phyloP scores from a whole-genome alignment of 2,888 invertebrate genomes.

The Odontocolon sp. region DNA sequence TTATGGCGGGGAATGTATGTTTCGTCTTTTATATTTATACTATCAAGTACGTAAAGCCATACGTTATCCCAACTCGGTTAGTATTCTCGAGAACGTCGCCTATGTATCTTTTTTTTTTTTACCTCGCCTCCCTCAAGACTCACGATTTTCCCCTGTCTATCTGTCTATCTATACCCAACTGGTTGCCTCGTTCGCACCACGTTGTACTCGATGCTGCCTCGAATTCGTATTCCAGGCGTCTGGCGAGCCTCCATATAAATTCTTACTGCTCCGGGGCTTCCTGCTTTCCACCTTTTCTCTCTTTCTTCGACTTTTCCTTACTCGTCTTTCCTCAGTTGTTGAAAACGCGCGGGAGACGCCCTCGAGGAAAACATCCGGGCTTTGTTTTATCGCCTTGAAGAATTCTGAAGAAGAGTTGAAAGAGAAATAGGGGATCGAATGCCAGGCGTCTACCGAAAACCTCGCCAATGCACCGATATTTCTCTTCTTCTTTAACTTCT shows the following conservation, averaged over 20 bases:
- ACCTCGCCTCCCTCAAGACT: background rate
- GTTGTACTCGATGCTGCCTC: background rate
- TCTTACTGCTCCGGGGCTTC: constrained; percentile 34
- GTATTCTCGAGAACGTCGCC: constrained; percentile 19
- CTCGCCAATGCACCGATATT: no score
- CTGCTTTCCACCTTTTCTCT: constrained; percentile 10
- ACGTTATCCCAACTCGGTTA: constrained; percentile 24
- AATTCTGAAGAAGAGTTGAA: background rate
- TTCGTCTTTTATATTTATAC: constrained; percentile 32
- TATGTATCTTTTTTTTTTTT: constrained; percentile 31
- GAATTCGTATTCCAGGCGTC: constrained; percentile 45
- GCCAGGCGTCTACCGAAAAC: no score
- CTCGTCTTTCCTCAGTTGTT: background rate
- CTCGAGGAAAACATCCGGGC: constrained; percentile 56
- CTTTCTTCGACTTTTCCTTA: background rate
- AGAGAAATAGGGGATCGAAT: no score
- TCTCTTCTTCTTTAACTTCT: no score
- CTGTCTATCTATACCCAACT: background rate
- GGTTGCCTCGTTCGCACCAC: constrained; percentile 15
- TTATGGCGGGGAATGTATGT: constrained; percentile 19
- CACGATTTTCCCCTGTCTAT: constrained; percentile 29
- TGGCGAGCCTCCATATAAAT: constrained; percentile 46
- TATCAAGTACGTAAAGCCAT: background rate
- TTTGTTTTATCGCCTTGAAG: constrained; percentile 50
- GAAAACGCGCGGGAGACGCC: constrained; percentile 38